Evolutionary conservation across 2,888 invertebrate species (phyloP).

Genomic region (Lasioglossum villosulum): DNA sequence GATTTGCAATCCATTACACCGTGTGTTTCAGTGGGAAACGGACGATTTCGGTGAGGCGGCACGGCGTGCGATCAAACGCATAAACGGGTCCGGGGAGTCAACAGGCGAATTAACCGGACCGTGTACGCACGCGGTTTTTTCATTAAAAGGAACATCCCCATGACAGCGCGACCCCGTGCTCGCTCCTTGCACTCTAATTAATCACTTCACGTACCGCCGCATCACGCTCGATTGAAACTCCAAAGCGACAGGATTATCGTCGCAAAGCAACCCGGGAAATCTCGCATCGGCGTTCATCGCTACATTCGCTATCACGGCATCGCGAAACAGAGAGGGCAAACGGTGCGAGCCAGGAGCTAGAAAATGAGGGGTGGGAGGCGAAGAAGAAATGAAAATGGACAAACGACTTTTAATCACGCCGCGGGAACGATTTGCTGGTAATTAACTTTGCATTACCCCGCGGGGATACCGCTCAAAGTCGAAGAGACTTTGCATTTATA

Average conservation of each 20-base stretch:
- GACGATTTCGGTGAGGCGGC: not conserved
- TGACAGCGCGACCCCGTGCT: not conserved
- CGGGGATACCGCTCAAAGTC: not conserved
- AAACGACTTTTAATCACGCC: slow-evolving; percentile 7
- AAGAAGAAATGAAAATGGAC: not conserved
- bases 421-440: not conserved
- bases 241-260: slow-evolving; percentile 32
- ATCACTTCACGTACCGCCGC: slow-evolving; percentile 41
- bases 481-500: not conserved
- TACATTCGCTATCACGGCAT: slow-evolving; percentile 15
- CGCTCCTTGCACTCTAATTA: slow-evolving; percentile 41
- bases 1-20: not conserved
- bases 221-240: slow-evolving; percentile 24
- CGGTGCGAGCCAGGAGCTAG: not conserved
- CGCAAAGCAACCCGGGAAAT: slow-evolving; percentile 11
- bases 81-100: not conserved
- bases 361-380: too few relatives aligned
- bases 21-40: not conserved
- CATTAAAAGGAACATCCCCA: slow-evolving; percentile 26
- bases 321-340: not conserved
- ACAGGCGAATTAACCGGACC: slow-evolving; percentile 1
- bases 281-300: not conserved
- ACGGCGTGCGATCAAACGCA: not conserved
- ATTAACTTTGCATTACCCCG: slow-evolving; percentile 17
- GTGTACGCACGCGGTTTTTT: slow-evolving; percentile 16